Base-by-base conservation (phyloP, 2,888 invertebrate species). In the Spisula solida region DNA sequence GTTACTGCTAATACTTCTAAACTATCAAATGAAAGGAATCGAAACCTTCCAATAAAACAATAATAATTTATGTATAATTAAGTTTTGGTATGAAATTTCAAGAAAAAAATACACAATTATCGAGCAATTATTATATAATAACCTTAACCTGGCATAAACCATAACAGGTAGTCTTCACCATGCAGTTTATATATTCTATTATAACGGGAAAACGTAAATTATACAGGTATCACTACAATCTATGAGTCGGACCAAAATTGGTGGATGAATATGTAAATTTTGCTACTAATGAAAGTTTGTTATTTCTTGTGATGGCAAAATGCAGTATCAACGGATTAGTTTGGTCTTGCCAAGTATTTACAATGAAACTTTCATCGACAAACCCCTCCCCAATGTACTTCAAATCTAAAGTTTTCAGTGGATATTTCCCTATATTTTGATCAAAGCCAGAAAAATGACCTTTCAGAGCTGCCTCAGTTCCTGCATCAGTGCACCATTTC, bases 401-500 rank as follows among this genome's bases (percentile, higher is more conserved):
- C 16, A 90, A 47, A 31, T 89, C 81, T 6, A 92, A 31, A 20
- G 47, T 83, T 41, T 84, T 12, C 14, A 91, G 70, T 0, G 90
- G 87, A 48, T 91, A 92, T 47, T 75, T 84, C 14, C 90, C 89
- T n/a, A 92, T 91, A 85, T 92, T 88, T 18, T 87, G 29, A 4
- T 29, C 82, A 55, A 92, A 91, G 1, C 82, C 81, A 29, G 48
- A 66, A 82, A 90, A 91, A 86, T 82, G 80, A 20, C 91, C 90
- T 47, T 89, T 89, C 31, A 86, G 51, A 1, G 92, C 92, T 0
- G 92, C 91, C 18, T 91, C 89, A 4, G 91, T 88, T n/a, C 92
- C 92, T 16, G 90, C 88, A 86, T 92, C 92, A 2, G 90, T 85
- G 41, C 91, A 92, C 92, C 92, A 92, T 78, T 88, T 92, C 0